Conservation (phyloP, 2,113 vertebrate species). For the Phrynocephalus versicolor region DNA sequence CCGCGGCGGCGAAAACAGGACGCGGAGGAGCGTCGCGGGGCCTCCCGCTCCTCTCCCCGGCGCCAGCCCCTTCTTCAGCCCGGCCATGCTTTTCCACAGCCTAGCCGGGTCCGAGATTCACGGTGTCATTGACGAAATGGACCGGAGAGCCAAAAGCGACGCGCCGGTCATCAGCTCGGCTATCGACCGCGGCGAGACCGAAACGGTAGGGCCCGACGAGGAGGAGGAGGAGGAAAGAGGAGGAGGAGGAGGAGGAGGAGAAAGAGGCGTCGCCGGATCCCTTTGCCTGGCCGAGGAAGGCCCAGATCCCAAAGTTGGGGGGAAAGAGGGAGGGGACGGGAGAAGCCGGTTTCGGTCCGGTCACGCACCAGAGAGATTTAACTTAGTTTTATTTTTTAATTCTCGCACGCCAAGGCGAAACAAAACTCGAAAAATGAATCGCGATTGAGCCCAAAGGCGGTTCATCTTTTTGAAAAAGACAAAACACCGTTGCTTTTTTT, state of each 20-base stretch:
- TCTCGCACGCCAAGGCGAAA: slow-evolving; percentile 8
- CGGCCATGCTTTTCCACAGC: slow-evolving; percentile 98
- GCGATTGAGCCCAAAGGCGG: neutral
- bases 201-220: slow-evolving; percentile 88
- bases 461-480: too few species aligned
- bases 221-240: neutral
- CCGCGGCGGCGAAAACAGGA: neutral
- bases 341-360: too few species aligned
- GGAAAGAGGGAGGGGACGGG: neutral
- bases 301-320: neutral
- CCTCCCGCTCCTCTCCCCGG: slow-evolving; percentile 35
- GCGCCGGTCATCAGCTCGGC: slow-evolving; percentile 95
- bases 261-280: slow-evolving; percentile 15
- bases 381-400: neutral
- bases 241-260: too few species aligned
- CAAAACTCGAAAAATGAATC: too few species aligned
- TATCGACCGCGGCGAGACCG: slow-evolving; percentile 97
- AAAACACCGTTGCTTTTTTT: neutral
- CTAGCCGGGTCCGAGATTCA: slow-evolving; percentile 96
- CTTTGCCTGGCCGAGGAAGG: neutral
- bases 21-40: neutral
- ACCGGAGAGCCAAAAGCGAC: slow-evolving; percentile 94
- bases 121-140: slow-evolving; percentile 97
- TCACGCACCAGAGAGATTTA: too few species aligned
- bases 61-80: slow-evolving; percentile 21